These are phyloP conservation scores for Gnathonemus longibarbis DNA, from an alignment of 2,113 vertebrate genomes.

Conservation along the genomic window DNA sequence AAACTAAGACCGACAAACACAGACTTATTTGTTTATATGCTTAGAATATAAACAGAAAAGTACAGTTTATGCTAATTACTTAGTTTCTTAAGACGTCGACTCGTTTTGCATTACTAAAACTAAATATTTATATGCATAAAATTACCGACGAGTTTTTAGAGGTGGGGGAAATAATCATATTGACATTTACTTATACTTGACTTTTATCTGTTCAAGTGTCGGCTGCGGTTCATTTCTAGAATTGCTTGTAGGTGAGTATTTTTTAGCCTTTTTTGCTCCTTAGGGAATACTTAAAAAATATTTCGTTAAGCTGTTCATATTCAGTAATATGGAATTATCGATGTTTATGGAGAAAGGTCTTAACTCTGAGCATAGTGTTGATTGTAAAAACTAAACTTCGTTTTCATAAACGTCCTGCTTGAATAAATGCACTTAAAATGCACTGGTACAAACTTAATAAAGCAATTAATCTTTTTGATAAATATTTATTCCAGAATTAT, in stretches of 20 bases:
- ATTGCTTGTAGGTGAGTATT: not conserved
- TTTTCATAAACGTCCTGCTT: not conserved
- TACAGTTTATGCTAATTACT: not conserved
- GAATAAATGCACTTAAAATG: not conserved
- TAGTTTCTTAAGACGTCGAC: not conserved
- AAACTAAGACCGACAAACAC: not conserved
- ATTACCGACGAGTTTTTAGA: not conserved
- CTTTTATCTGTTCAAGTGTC: not conserved
- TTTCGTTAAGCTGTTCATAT: not conserved
- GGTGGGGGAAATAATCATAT: not conserved
- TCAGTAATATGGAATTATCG: not conserved
- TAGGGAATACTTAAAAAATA: not conserved
- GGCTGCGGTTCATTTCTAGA: not conserved
- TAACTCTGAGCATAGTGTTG: not conserved
- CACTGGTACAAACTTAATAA: not conserved
- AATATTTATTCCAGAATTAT: not conserved
- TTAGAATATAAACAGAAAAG: not conserved
- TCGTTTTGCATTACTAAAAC: not conserved
- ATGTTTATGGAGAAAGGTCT: not conserved
- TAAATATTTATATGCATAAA: not conserved
- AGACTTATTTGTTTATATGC: not conserved
- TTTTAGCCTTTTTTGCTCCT: not conserved
- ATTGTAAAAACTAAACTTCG: not conserved
- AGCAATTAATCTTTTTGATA: not conserved
- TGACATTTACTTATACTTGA: not conserved